Conservation (phyloP, 1,140 invertebrate species). For the Spodoptera frugiperda region DNA sequence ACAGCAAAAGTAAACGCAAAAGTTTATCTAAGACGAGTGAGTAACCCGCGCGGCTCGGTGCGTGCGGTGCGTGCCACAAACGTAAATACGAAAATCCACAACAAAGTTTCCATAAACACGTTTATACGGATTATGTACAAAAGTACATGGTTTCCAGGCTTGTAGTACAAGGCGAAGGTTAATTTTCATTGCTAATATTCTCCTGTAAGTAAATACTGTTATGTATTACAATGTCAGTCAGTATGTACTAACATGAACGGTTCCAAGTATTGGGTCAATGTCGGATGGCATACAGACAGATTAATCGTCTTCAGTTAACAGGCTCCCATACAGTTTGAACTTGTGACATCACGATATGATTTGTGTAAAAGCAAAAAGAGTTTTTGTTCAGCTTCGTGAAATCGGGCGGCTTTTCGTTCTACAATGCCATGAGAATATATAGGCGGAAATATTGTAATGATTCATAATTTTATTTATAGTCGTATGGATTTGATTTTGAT, state of each 20-base stretch:
- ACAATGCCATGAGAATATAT: conserved; percentile 16
- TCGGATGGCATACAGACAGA: conserved; percentile 20
- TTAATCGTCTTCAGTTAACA: conserved; percentile 26
- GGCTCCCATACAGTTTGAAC: conserved; percentile 16
- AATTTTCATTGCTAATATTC: conserved; percentile 47
- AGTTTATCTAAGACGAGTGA: conserved; percentile 48
- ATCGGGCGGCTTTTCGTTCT: conserved; percentile 6
- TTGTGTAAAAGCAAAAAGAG: conserved; percentile 13
- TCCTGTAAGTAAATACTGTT: conserved; percentile 35
- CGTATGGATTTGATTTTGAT: conserved; percentile 8
- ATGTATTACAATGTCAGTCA: conserved; percentile 14
- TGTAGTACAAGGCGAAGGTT: conserved; percentile 56
- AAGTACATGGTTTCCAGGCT: conserved; percentile 47
- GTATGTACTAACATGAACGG: conserved; percentile 28
- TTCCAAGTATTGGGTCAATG: conserved; percentile 34
- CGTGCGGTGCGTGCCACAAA: conserved; percentile 64
- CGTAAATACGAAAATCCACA: conserved; percentile 69
- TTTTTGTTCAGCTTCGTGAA: conserved; percentile 10
- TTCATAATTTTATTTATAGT: conserved; percentile 27
- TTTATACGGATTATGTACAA: conserved; percentile 48
- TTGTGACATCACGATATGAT: conserved; percentile 35
- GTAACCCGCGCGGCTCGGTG: conserved; percentile 24
- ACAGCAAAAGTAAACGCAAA: conserved; percentile 48
- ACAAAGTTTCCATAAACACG: conserved; percentile 64
- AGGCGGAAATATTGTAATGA: conserved; percentile 4